Conservation (phyloP, 2,113 vertebrate species). For the Patagioenas fasciata region DNA sequence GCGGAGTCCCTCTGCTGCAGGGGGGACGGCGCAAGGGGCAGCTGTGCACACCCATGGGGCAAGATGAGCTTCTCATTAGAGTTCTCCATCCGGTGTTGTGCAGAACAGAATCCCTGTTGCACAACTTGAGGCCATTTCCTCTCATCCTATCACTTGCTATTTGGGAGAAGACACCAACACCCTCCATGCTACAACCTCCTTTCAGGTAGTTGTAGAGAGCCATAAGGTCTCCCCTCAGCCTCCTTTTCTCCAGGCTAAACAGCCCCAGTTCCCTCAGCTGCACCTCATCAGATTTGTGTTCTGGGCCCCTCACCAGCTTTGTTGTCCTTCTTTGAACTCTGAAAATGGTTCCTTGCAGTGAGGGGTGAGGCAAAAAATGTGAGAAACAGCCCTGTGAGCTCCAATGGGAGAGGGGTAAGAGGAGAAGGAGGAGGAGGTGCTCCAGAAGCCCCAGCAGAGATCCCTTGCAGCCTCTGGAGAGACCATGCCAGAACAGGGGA, state of each 20-base stretch:
- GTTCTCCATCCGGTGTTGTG: neutral
- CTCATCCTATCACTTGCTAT: too few species aligned
- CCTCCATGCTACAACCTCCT: too few species aligned
- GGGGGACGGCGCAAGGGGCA: rapidly evolving
- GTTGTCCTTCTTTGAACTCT: too few species aligned
- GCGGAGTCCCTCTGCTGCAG: neutral
- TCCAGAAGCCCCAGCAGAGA: rapidly evolving
- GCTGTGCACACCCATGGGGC: rapidly evolving
- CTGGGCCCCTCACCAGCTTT: too few species aligned
- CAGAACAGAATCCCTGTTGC: neutral
- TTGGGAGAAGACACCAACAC: too few species aligned
- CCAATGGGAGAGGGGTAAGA: neutral
- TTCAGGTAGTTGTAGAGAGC: too few species aligned
- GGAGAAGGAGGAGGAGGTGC: neutral
- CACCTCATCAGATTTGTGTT: too few species aligned
- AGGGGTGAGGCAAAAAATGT: neutral
- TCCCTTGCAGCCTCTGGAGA: too few species aligned
- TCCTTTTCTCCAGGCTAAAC: too few species aligned
- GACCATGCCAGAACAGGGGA: rapidly evolving
- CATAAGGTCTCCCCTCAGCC: too few species aligned
- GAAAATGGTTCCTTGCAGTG: rapidly evolving
- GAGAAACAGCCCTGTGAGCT: neutral
- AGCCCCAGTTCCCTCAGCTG: too few species aligned
- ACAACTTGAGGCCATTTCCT: too few species aligned
- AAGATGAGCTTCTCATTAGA: neutral